These are phyloP conservation scores for Epinotia brunnichana DNA, from an alignment of 2,888 invertebrate genomes.

Conservation along the genomic window DNA sequence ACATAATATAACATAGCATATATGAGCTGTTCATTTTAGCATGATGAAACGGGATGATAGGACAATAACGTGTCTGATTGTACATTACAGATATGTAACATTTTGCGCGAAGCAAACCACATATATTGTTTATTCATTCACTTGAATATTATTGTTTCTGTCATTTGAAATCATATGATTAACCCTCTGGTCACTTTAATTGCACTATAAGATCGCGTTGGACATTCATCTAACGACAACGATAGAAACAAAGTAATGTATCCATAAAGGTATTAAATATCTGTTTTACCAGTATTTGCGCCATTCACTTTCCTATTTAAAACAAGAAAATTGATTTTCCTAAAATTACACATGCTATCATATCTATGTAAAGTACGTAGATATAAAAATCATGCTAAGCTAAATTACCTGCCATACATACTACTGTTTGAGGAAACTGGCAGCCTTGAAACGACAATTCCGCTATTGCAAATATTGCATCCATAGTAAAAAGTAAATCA, in stretches of 20 bases:
- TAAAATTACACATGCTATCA: constrained; percentile 25
- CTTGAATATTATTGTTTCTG: neutral
- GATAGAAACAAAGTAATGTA: neutral
- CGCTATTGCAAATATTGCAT: neutral
- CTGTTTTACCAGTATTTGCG: too few species aligned
- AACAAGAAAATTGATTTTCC: neutral
- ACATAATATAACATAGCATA: neutral
- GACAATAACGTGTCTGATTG: neutral
- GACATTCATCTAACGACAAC: neutral
- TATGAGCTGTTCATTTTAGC: too few species aligned
- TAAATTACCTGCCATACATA: constrained; percentile 1
- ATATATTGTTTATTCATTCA: neutral
- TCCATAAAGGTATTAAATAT: too few species aligned
- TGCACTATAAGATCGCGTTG: neutral
- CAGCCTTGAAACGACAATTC: neutral
- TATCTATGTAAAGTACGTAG: constrained; percentile 7
- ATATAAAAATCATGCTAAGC: constrained; percentile 33
- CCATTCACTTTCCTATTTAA: neutral
- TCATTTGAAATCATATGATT: neutral
- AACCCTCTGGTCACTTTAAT: neutral
- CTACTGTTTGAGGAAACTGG: neutral
- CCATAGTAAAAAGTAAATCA: neutral
- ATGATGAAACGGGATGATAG: neutral
- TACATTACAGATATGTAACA: neutral
- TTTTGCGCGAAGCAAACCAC: neutral